These are phyloP conservation scores for Callopanchax toddi DNA, from an alignment of 2,113 vertebrate species.

Conservation along the genomic window DNA sequence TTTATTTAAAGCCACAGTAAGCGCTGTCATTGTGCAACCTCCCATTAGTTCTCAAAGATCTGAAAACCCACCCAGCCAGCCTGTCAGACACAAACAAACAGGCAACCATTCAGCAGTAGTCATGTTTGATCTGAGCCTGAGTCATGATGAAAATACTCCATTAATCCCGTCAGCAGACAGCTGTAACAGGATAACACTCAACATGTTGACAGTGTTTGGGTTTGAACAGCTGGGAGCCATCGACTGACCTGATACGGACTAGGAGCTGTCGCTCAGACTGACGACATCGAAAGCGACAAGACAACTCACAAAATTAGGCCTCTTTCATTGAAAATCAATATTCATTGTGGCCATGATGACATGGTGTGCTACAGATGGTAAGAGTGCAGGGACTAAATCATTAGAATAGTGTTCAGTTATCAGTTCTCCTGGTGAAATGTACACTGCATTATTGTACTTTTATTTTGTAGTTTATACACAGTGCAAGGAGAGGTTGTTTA, in stretches of 20 bases:
- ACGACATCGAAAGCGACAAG: not conserved
- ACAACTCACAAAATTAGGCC: not conserved
- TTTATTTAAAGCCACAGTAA: constrained; percentile 15
- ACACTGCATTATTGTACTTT: no score
- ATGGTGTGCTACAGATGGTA: rapidly evolving
- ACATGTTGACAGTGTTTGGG: constrained; percentile 16
- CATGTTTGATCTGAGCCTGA: constrained; percentile 24
- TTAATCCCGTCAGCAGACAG: constrained; percentile 29
- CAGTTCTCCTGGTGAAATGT: no score
- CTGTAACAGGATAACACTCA: constrained; percentile 14
- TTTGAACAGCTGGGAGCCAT: constrained; percentile 26
- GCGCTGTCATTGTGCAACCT: constrained; percentile 44
- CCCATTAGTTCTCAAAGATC: constrained; percentile 22
- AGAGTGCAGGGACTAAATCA: constrained; percentile 32
- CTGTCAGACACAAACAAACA: constrained; percentile 4
- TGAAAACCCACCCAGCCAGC: constrained; percentile 17
- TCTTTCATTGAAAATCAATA: constrained; percentile 12
- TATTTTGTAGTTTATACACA: no score
- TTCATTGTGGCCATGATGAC: not conserved
- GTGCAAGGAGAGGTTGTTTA: no score
- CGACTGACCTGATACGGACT: constrained; percentile 22
- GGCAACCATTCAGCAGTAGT: constrained; percentile 5
- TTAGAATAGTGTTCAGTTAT: constrained; percentile 7
- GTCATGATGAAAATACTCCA: constrained; percentile 19
- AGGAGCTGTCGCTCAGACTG: not conserved